phyloP scores from a whole-genome alignment of 2,888 invertebrate species.

The Sinodicranocentrus sp. region DNA sequence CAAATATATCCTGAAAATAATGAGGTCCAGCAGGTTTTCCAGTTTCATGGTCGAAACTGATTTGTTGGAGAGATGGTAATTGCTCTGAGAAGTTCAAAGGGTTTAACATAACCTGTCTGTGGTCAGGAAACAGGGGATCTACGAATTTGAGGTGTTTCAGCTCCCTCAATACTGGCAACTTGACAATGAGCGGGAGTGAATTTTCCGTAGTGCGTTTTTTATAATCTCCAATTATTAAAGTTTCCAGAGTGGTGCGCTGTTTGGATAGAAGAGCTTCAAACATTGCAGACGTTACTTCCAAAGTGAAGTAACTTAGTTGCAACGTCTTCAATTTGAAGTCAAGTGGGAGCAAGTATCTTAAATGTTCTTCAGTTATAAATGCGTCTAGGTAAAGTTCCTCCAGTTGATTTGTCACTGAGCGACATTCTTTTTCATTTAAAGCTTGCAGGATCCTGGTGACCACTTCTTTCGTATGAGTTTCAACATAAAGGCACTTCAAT shows the following conservation, averaged over 20 bases:
- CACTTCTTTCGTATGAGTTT: conserved; percentile 67
- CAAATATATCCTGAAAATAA: conserved; percentile 64
- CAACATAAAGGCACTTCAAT: conserved; percentile 44
- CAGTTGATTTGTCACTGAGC: conserved; percentile 40
- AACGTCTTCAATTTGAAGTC: conserved; percentile 61
- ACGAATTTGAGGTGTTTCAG: conserved; percentile 53
- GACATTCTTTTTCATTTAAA: conserved; percentile 64
- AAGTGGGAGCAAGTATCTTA: conserved; percentile 55
- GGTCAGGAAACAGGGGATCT: conserved; percentile 68
- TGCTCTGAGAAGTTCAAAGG: conserved; percentile 62
- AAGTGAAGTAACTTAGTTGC: conserved; percentile 64
- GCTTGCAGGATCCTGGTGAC: conserved; percentile 61
- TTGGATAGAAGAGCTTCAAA: conserved; percentile 55
- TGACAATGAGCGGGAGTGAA: conserved; percentile 44
- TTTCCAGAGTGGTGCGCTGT: conserved; percentile 47
- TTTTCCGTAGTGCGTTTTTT: conserved; percentile 60
- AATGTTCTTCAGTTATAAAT: conserved; percentile 66
- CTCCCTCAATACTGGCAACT: conserved; percentile 53
- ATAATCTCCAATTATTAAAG: conserved; percentile 66
- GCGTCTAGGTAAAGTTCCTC: conserved; percentile 65
- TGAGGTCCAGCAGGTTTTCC: conserved; percentile 68
- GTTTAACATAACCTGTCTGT: conserved; percentile 60
- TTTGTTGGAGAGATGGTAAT: conserved; percentile 38
- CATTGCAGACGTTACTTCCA: conserved; percentile 53
- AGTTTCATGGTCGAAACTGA: conserved; percentile 64